Evolutionary conservation across 2,797 vertebrate species (phyloP), one percentile per base, ranked within the genome.

Genomic region (Melanogrammus aeglefinus): DNA sequence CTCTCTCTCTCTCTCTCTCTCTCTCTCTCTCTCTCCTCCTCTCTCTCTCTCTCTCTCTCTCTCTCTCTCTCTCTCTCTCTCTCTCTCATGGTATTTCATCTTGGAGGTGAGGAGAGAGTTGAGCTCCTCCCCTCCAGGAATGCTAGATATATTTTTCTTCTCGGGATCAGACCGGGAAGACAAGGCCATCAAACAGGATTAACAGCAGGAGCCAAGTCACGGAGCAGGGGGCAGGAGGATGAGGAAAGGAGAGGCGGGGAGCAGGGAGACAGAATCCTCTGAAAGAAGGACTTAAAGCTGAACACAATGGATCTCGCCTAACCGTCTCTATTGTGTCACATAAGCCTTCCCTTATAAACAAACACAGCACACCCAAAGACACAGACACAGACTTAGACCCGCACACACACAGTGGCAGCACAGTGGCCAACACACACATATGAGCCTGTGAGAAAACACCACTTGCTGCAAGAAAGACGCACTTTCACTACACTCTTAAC

Each of bases 331-430:
- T 88, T 90, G 90, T 86, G 85, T 82, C 79, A 82, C 81, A 86
- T 85, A 90, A 88, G 93, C 91, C 88, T 75, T 86, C 72, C 89
- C 87, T 86, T 89, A 84, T 27, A 80, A 79, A 0, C 75, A 80
- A 77, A 81, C 39, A 75, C 35, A 36, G 5, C 35, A 33, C 12
- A 5, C 14, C 75, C 69, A 81, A 47, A 57, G 36, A 12, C 79
- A 12, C 79, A 75, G 33, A 31, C 35, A 24, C 47, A 14, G 27
- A 73, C 70, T 79, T 75, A 82, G 10, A 33, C 76, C 41, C 33
- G 72, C 75, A 80, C 74, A 41, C 72, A 57, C 39, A 13, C 69
- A 81, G 2, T 14, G 41, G 35, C 1, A 14, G 4, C 39, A 13
- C 69, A 81, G 2, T 14, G 41, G 35, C 1, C 44, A 18, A 51